Evolutionary conservation across 2,888 invertebrate species (phyloP), one percentile per base, ranked within the genome.

Genomic region (Strigamia crassipes): DNA sequence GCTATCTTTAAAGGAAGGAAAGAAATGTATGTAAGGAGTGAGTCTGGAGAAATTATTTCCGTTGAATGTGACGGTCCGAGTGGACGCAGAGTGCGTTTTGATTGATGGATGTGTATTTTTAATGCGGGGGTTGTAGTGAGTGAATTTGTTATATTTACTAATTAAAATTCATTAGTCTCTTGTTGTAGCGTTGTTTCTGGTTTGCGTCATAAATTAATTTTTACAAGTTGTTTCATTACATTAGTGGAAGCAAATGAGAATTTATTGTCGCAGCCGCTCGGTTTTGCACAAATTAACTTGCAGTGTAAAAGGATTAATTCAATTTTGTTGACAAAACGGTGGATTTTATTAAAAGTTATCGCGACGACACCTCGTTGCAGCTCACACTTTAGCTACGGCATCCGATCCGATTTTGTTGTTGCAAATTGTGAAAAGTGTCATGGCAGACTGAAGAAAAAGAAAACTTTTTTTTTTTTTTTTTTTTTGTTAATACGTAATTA

Each of bases 131-230:
- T n/a, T 51, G 51, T 9, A 51, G 51, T 18, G 51, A 51, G 51
- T 18, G 66, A 66, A 66, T 66, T 66, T 66, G 66, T 66, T 66
- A 13, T 66, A 66, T 66, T 66, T 27, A 31, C 66, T 66, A 66
- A 66, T 66, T 66, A 66, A 66, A 66, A 66, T 66, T 66, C 66
- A 66, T 66, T 66, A 66, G 66, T 66, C 66, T 66, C 66, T 66
- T 23, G 27, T 66, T 27, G 66, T 66, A 23, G 51, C 31, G 66
- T 66, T 66, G 66, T 66, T 66, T 66, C 66, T 66, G 66, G 66
- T 66, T 66, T 66, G 66, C 66, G 66, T 66, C 66, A 66, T 66
- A 66, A 66, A 66, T 66, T 66, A 66, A 66, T 66, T 66, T 66
- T 66, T 66, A 66, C 66, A 66, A 66, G 66, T 66, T 66, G 66